phyloP scores from a whole-genome alignment of 1,140 invertebrate species.

The Zaprionus taronus region DNA sequence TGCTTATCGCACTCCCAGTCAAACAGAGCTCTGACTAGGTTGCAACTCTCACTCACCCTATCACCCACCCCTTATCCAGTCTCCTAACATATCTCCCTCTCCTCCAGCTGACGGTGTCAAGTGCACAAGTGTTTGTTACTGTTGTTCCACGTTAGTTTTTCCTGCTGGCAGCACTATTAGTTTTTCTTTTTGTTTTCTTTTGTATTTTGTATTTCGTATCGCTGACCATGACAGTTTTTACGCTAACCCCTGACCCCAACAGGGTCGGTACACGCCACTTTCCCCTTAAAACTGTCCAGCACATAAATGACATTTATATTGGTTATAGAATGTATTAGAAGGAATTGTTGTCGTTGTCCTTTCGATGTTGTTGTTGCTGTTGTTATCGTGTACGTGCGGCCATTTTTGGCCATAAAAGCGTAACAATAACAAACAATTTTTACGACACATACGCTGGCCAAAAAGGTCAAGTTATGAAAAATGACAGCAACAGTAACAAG shows the following conservation, averaged over 20 bases:
- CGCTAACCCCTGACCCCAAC: slow-evolving; percentile 11
- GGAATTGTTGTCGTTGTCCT: slow-evolving; percentile 31
- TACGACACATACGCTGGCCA: slow-evolving; percentile 44
- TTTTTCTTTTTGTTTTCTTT: slow-evolving; percentile 5
- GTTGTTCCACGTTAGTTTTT: slow-evolving; percentile 33
- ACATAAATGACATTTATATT: slow-evolving; percentile 82
- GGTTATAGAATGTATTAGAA: slow-evolving; percentile 74
- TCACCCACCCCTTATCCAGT: slow-evolving; percentile 15
- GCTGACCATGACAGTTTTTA: slow-evolving; percentile 75
- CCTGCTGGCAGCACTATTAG: slow-evolving; percentile 16
- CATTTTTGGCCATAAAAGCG: slow-evolving; percentile 52
- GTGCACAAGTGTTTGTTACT: slow-evolving; percentile 63
- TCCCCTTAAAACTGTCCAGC: slow-evolving; percentile 56
- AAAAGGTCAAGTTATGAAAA: slow-evolving; percentile 73
- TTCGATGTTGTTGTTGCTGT: slow-evolving; percentile 3
- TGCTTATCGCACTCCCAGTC: slow-evolving; percentile 67
- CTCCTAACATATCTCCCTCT: background rate
- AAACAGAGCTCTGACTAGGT: slow-evolving; percentile 27
- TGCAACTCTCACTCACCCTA: slow-evolving; percentile 9
- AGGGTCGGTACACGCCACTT: background rate
- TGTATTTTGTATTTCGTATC: slow-evolving; percentile 41
- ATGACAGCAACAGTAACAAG: slow-evolving; percentile 41
- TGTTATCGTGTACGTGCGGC: slow-evolving; percentile 45
- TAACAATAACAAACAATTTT: slow-evolving; percentile 67
- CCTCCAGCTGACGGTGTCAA: slow-evolving; percentile 47